These are phyloP conservation scores for Diadumene lineata DNA, from an alignment of 92 coral and sea anemone species.

Conservation along the genomic window DNA sequence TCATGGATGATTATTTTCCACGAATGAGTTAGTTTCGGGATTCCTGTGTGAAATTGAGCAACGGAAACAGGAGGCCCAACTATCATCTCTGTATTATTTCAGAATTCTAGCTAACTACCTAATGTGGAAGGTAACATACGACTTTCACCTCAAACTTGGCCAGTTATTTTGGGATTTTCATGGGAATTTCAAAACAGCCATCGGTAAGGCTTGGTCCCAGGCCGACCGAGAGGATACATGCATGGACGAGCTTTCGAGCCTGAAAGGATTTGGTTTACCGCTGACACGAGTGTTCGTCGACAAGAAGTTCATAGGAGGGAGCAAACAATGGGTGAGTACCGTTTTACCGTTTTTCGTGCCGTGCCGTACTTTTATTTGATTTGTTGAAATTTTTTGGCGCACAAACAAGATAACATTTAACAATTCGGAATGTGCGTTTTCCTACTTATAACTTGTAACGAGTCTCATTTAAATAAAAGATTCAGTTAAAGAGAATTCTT, in stretches of 20 bases:
- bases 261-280: constrained; percentile 66
- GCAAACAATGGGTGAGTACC: constrained; percentile 64
- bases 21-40: too few species aligned
- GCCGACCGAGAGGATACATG: constrained; percentile 28
- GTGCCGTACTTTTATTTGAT: too few species aligned
- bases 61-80: not conserved
- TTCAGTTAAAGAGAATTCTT: too few species aligned
- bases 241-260: constrained; percentile 43
- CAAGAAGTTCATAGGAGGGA: constrained; percentile 58
- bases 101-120: constrained; percentile 63
- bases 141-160: constrained; percentile 30
- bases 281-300: constrained; percentile 74
- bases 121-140: constrained; percentile 75
- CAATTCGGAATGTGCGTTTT: too few species aligned
- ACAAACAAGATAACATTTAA: too few species aligned
- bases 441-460: too few species aligned
- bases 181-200: constrained; percentile 16
- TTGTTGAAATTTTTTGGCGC: too few species aligned
- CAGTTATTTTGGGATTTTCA: constrained; percentile 23
- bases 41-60: not conserved
- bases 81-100: not conserved
- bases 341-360: too few species aligned
- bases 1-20: not conserved
- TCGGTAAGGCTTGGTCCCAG: constrained; percentile 19
- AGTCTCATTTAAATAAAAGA: too few species aligned